Base-by-base conservation (phyloP, 2,888 invertebrate species). In the Monoplex corrugatus region DNA sequence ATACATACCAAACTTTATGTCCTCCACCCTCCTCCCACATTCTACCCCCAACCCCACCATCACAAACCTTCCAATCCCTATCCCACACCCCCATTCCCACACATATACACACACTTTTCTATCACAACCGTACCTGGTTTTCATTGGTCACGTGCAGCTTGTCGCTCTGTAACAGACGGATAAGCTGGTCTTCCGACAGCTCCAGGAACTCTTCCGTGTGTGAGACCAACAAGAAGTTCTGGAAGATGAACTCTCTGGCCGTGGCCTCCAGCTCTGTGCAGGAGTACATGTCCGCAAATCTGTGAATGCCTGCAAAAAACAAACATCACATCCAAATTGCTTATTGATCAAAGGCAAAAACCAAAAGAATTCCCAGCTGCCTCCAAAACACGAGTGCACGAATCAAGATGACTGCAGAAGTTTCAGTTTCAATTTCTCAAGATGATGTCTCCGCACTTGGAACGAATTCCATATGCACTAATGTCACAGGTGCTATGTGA, bases 211-310 rank as follows among this genome's bases (percentile, higher is more conserved):
- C 95, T 43, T 95, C 95, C 19, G 94, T 93, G 40, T 94, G 94
- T 23, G 94, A 93, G 16, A 95, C 95, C 75, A 95, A 95, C 0
- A 94, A 92, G 90, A 95, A 95, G 91, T 95, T 95, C 87, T 95
- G 95, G 87, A 94, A 94, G 40, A 95, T 94, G 91, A 94, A 95
- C 44, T 94, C 94, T 38, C 94, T 89, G 1, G 95, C 94, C 23
- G 92, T 92, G 16, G 93, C 91, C 89, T 95, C 95, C 43, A 95
- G 92, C 85, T 95, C 95, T n/a, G 92, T 91, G 91, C 95, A 95
- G 89, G 95, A 94, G 91, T 95, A 95, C 91, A 95, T 93, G 90
- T 95, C 95, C 38, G 95, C 95, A 91, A 95, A 94, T 44, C 93
- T 93, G 50, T 95, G 94, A 85, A 95, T 95, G 84, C 95, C 95